These are phyloP conservation scores for Gambusia holbrooki DNA, from an alignment of 2,113 vertebrate genomes.

Conservation along the genomic window DNA sequence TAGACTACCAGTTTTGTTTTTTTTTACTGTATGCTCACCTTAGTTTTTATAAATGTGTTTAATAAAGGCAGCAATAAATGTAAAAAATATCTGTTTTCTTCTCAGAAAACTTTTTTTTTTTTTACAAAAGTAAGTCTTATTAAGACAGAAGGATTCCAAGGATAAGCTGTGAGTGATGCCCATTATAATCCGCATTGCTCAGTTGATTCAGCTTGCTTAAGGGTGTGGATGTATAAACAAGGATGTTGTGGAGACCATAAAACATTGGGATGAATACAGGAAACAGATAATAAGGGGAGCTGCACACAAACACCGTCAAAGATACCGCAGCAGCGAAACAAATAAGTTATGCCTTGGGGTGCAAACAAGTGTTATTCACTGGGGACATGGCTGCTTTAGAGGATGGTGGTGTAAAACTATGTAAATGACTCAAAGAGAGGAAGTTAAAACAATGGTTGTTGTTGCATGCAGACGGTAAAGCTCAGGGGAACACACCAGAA, in stretches of 20 bases:
- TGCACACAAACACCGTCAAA: constrained; percentile 32
- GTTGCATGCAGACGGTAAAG: constrained; percentile 53
- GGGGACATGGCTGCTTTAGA: constrained; percentile 31
- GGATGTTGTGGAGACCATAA: constrained; percentile 32
- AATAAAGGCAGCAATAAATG: background rate
- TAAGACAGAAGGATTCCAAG: background rate
- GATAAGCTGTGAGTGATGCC: background rate
- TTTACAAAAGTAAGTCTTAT: background rate
- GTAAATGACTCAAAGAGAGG: constrained; percentile 33
- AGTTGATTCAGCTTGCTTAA: constrained; percentile 10
- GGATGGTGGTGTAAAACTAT: constrained; percentile 24
- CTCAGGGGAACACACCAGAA: constrained; percentile 41
- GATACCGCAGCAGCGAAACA: constrained; percentile 21
- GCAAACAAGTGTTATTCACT: constrained; percentile 44
- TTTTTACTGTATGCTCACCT: too few species aligned
- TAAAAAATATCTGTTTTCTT: background rate
- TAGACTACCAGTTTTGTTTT: too few species aligned
- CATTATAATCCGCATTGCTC: constrained; percentile 8
- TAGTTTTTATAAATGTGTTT: background rate
- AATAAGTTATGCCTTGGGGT: constrained; percentile 39
- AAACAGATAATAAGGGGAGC: constrained; percentile 49
- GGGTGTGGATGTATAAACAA: constrained; percentile 32
- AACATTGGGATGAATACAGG: constrained; percentile 45
- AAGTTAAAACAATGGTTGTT: constrained; percentile 47
- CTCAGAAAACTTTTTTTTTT: background rate